These are phyloP conservation scores for Ametastegia equiseti DNA, from an alignment of 2,888 invertebrate genomes.

Conservation along the genomic window DNA sequence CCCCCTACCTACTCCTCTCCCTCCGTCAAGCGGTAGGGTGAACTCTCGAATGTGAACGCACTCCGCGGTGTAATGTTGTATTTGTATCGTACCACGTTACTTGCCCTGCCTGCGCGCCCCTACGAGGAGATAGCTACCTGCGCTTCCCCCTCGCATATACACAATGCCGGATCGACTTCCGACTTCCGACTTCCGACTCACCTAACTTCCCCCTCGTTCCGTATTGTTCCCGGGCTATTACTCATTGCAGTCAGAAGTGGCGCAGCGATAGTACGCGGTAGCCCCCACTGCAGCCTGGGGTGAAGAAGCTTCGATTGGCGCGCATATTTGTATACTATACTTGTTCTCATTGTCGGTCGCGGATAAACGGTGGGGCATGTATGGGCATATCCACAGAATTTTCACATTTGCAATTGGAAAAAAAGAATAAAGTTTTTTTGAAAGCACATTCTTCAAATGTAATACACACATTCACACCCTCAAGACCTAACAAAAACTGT, in stretches of 20 bases:
- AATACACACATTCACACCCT: too few species aligned
- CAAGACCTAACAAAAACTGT: too few species aligned
- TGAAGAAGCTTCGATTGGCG: too few species aligned
- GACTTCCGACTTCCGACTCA: constrained; percentile 12
- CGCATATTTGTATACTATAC: too few species aligned
- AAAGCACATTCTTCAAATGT: too few species aligned
- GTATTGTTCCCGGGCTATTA: neutral
- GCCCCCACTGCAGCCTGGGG: too few species aligned
- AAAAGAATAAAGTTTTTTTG: too few species aligned
- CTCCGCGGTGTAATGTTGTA: constrained; percentile 37
- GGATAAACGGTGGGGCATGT: too few species aligned
- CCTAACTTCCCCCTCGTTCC: neutral
- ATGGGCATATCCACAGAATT: too few species aligned
- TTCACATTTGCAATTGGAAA: too few species aligned
- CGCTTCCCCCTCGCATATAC: neutral
- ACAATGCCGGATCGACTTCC: neutral
- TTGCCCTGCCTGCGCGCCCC: neutral
- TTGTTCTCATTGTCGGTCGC: too few species aligned
- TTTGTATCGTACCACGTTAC: neutral
- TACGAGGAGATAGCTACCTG: neutral
- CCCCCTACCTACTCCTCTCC: neutral
- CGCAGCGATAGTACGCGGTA: neutral
- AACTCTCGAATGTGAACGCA: constrained; percentile 16
- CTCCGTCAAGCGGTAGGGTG: neutral
- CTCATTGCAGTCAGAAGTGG: constrained; percentile 1